These are phyloP conservation scores for Podarcis lilfordi DNA, from an alignment of 2,797 vertebrate genomes.

Conservation along the genomic window DNA sequence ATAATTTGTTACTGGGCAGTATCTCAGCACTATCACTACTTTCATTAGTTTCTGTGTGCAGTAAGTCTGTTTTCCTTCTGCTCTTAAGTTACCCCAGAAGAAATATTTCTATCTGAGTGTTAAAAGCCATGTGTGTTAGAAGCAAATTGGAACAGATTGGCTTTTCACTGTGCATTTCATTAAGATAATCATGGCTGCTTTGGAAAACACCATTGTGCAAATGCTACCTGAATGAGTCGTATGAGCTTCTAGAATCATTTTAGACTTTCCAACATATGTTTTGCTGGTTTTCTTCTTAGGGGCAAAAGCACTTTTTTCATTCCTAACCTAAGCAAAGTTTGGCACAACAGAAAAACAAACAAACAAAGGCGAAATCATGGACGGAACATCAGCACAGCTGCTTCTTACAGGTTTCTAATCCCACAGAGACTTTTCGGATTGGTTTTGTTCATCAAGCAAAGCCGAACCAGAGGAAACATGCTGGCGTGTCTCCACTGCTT, in stretches of 20 bases:
- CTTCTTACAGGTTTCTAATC: slow-evolving; percentile 15
- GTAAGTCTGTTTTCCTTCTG: neutral
- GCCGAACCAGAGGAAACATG: slow-evolving; percentile 1
- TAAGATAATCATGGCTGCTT: slow-evolving; percentile 2
- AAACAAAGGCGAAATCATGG: neutral
- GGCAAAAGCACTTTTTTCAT: neutral
- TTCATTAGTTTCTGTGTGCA: neutral
- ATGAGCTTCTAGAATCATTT: neutral
- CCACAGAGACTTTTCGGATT: slow-evolving; percentile 18
- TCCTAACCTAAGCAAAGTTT: neutral
- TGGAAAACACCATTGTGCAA: neutral
- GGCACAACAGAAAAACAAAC: neutral
- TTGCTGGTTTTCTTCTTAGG: neutral
- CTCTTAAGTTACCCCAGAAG: neutral
- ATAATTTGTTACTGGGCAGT: neutral
- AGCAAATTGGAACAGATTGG: slow-evolving; percentile 2
- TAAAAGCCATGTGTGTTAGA: neutral
- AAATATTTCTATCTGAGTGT: neutral
- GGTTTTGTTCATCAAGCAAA: slow-evolving; percentile 28
- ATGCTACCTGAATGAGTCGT: neutral
- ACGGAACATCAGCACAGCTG: neutral
- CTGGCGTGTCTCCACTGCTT: neutral
- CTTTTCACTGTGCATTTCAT: neutral
- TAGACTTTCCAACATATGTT: neutral
- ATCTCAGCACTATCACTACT: neutral